Base-by-base conservation (phyloP, 1,140 invertebrate genomes). In the Zaprionus africanus region DNA sequence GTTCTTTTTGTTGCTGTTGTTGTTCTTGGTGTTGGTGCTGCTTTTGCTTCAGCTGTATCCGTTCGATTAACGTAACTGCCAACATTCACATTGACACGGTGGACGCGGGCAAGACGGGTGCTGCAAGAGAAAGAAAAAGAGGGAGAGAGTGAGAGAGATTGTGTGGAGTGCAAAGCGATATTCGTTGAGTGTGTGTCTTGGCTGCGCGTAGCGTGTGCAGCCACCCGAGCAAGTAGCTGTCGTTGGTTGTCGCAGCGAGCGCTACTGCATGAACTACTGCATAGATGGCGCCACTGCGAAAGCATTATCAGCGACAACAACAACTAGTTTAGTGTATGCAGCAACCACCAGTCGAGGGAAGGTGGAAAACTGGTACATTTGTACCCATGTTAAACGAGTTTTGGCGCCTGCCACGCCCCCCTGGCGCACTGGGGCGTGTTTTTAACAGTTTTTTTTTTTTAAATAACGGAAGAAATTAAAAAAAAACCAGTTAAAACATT, bases 11-110 rank as follows among this genome's bases (percentile, higher is more conserved):
- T 61, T 63, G 56, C 51, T 70, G 51, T 71, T 49, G 15, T 43
- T 24, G 31, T 57, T 31, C 28, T 31, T 24, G 31, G 49, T 49
- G 43, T 73, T 76, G 22, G 69, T 58, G 43, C 34, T 38, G 54
- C 68, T 79, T 66, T 73, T 13, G 60, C 56, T 38, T 36, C 53
- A 43, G 67, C 60, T 65, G 46, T 22, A 65, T 69, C 66, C 11
- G 69, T 58, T 31, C 61, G 76, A 73, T 81, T 76, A 26, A 82
- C 58, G 57, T 68, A 65, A 41, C 73, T 70, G 83, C 68, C 80
- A 85, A 85, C 81, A 72, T 70, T 76, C 12, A 68, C 64, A 83
- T 79, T 85, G 49, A 54, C 63, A 75, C 75, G 36, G 51, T 82
- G 71, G 60, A 63, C 66, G 74, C 64, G 65, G 72, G 65, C 76